Percentiles rank a stretch among this genome's conserved stretches.
phyloP scores from a whole-genome alignment of 2,888 invertebrate genomes.

The Xestia rhomboidea region DNA sequence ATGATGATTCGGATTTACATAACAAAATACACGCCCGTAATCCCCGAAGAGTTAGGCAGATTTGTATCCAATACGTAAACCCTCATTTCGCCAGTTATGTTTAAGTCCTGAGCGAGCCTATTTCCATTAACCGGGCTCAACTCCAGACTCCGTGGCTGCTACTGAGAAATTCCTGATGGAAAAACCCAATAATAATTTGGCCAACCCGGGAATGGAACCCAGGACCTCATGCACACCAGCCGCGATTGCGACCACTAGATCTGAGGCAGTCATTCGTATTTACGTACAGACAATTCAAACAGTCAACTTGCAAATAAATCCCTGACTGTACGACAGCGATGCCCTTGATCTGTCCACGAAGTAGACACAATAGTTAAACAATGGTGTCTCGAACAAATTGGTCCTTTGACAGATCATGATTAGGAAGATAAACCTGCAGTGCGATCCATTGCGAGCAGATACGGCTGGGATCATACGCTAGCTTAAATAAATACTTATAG shows the following conservation, averaged over 20 bases:
- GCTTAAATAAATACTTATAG: slow-evolving; percentile 18
- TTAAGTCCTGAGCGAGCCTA: background rate
- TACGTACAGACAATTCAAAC: too few relatives aligned
- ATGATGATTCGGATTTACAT: slow-evolving; percentile 4
- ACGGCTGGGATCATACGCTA: background rate
- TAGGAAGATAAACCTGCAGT: background rate
- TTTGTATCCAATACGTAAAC: background rate
- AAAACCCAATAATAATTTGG: background rate
- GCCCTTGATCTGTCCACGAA: too few relatives aligned
- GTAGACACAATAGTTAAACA: too few relatives aligned
- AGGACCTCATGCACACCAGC: background rate
- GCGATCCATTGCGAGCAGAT: slow-evolving; percentile 1
- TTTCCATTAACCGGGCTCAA: background rate
- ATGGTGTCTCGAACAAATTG: too few relatives aligned
- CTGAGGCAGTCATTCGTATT: too few relatives aligned
- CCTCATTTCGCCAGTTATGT: background rate
- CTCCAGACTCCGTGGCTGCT: background rate
- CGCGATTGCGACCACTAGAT: background rate
- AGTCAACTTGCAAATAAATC: background rate
- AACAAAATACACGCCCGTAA: background rate
- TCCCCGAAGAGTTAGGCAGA: background rate
- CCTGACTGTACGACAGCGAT: background rate
- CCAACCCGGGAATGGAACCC: background rate
- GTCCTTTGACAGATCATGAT: too few relatives aligned
- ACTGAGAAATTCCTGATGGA: background rate